These are phyloP conservation scores for Orientallactaga bullata DNA, from an alignment of 2,113 vertebrate species.

Conservation along the genomic window DNA sequence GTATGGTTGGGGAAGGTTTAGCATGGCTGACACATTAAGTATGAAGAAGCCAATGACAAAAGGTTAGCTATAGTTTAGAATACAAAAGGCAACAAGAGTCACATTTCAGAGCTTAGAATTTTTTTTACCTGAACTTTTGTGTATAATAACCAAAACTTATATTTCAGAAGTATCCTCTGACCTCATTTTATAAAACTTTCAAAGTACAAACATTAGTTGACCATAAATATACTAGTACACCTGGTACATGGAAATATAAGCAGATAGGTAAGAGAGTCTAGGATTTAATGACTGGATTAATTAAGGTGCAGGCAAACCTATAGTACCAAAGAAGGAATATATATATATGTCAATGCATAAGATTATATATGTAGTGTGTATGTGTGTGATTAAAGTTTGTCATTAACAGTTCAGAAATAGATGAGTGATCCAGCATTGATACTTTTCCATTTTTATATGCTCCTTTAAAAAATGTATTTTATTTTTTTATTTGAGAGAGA, in stretches of 20 bases:
- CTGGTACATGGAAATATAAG: background rate
- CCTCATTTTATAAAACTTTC: background rate
- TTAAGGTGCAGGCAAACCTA: background rate
- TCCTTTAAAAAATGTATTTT: no score
- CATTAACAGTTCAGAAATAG: background rate
- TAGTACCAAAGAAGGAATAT: background rate
- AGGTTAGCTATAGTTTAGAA: background rate
- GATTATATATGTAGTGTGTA: background rate
- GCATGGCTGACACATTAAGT: background rate
- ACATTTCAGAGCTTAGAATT: background rate
- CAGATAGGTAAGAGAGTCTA: background rate
- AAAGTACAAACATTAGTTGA: background rate
- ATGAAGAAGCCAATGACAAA: background rate
- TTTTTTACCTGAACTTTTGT: background rate
- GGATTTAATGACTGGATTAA: background rate
- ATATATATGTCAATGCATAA: background rate
- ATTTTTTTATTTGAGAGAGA: no score
- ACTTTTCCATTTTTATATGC: background rate
- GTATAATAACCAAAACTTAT: background rate
- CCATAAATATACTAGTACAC: background rate
- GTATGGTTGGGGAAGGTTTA: background rate
- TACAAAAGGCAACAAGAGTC: background rate
- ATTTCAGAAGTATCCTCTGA: background rate
- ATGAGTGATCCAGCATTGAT: background rate
- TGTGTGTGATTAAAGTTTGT: background rate